Percentiles rank a stretch among this genome's conserved stretches.
phyloP scores from a whole-genome alignment of 2,888 invertebrate species.

The Ephialtes manifestator region DNA sequence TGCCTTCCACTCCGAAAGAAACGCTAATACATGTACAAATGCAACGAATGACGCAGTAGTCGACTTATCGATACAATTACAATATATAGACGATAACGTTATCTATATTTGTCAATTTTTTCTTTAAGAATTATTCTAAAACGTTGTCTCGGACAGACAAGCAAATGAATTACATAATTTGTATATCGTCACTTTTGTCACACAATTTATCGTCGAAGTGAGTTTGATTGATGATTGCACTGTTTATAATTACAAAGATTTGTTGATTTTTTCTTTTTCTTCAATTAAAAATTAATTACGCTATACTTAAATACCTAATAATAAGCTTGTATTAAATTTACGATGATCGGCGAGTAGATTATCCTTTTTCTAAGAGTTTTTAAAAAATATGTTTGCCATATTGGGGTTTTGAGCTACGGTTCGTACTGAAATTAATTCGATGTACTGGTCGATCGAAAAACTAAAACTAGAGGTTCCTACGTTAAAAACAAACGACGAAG shows the following conservation, averaged over 20 bases:
- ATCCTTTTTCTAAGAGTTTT: conserved; percentile 38
- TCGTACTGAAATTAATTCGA: conserved; percentile 9
- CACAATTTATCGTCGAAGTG: conserved; percentile 74
- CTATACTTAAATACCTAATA: conserved; percentile 70
- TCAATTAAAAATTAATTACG: conserved; percentile 67
- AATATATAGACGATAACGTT: conserved; percentile 79
- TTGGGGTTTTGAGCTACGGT: conserved; percentile 33
- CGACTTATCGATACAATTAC: conserved; percentile 80
- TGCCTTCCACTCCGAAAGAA: conserved; percentile 64
- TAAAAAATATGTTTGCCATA: conserved; percentile 49
- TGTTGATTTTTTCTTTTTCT: conserved; percentile 23
- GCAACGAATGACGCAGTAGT: conserved; percentile 80
- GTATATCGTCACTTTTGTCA: conserved; percentile 79
- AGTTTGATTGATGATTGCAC: conserved; percentile 83
- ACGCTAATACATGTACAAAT: conserved; percentile 81
- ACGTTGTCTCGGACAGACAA: conserved; percentile 79
- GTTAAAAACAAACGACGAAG: conserved; percentile 19
- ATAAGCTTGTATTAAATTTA: conserved; percentile 81
- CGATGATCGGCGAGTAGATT: conserved; percentile 71
- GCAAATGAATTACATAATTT: conserved; percentile 78
- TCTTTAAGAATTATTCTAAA: conserved; percentile 79
- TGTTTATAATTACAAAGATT: conserved; percentile 82
- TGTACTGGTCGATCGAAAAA: conserved; percentile 18
- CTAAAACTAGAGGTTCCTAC: conserved; percentile 1
- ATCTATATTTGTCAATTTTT: conserved; percentile 76